These are phyloP conservation scores for Pachydiplax longipennis DNA, from an alignment of 2,888 invertebrate genomes.

Conservation along the genomic window DNA sequence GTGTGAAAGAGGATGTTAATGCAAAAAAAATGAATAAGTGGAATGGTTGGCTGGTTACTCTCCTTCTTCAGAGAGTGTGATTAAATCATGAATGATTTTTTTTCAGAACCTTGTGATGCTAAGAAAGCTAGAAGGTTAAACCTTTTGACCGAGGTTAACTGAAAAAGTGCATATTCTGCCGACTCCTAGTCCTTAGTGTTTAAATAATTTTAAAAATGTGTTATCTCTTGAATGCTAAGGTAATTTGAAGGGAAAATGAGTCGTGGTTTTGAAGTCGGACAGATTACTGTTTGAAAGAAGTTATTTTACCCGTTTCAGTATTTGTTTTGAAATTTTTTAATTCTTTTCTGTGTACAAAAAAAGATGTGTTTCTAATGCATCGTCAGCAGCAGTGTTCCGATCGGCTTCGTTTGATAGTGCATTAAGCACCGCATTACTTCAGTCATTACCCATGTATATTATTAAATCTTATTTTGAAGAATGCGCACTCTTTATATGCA, in stretches of 20 bases:
- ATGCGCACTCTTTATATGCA: neutral
- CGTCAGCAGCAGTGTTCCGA: neutral
- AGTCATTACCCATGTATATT: neutral
- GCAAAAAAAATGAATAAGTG: neutral
- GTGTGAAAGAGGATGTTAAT: neutral
- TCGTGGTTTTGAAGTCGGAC: conserved; percentile 42
- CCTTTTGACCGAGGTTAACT: neutral
- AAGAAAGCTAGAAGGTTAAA: neutral
- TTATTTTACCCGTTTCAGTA: neutral
- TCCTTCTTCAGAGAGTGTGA: neutral
- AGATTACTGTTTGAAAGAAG: neutral
- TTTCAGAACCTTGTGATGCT: conserved; percentile 17
- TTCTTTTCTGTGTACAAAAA: neutral
- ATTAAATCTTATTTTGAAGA: neutral
- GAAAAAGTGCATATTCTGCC: conserved; percentile 26
- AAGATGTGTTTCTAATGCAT: neutral
- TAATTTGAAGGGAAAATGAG: conserved; percentile 43
- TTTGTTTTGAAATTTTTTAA: neutral
- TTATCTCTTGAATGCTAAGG: conserved; percentile 17
- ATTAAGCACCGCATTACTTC: neutral
- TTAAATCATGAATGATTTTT: conserved; percentile 17
- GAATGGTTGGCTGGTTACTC: neutral
- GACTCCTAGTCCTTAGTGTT: conserved; percentile 28
- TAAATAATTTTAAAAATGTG: conserved; percentile 29
- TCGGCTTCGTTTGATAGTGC: neutral